Evolutionary conservation across 2,113 vertebrate genomes (phyloP), one percentile per base, ranked within the genome.

Genomic region (Acinonyx jubatus): DNA sequence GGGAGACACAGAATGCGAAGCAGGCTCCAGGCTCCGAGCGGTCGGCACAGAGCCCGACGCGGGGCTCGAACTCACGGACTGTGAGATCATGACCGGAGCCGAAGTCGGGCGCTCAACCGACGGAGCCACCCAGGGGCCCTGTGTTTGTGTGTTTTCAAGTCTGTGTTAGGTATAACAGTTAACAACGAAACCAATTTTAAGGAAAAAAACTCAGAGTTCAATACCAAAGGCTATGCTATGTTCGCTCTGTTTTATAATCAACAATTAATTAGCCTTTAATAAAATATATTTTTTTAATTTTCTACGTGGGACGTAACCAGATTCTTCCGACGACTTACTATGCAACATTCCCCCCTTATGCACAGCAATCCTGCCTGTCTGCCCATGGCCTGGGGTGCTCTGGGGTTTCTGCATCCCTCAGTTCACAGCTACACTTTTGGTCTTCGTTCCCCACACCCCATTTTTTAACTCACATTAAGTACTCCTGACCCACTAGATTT

Each of bases 271-370:
- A 27, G 4, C 3, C 36, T 69, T 61, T 63, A 45, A 69, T 81
- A 45, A 76, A 90, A 55, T 38, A 7, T 36, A 33, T 36, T 45
- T 45, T 45, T 90, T 63, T 61, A 79, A 86, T 48, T 50, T 86
- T 57, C 38, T 3, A 7, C 23, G 3, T 50, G 41, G 16, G 41
- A 5, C 48, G 21, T 38, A 33, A 27, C 48, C 57, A 74, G 41
- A 21, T 27, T 41, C 31, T 41, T 9, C 0, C 0, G 21, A 2
- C 3, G 27, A 5, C 27, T 63, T 3, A 5, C 11, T 3, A 2
- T 6, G 4, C 55, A 31, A 1, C 36, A 7, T 45, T 21, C 52
- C 21, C 50, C 31, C n/a, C 29, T 13, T 8, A 12, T 36, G 31
- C 12, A 16, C 21, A 55, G 36, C 10, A 3, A 0, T 15, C 29